A percentile compares a stretch with the other conserved stretches of the same genome.
Evolutionary conservation across 2,113 vertebrate genomes (phyloP).

Genomic region (Tricholaema leucomelas): DNA sequence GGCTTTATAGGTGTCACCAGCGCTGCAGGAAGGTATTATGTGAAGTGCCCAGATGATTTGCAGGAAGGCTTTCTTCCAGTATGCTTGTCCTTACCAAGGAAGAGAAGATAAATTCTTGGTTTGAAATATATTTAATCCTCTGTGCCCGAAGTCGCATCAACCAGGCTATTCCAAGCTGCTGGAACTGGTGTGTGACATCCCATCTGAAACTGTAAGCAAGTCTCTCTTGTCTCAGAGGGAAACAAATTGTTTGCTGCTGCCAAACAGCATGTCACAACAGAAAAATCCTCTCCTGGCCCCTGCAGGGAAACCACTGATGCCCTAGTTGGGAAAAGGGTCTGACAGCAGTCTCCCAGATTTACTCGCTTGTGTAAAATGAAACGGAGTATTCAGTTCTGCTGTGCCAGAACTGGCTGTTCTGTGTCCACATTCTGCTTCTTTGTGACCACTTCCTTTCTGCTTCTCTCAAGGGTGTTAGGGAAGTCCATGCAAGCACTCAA

Average conservation of each 20-base stretch:
- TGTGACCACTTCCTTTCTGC: neutral
- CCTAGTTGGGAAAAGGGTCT: neutral
- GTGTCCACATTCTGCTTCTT: neutral
- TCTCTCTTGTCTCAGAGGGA: neutral
- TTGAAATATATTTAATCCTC: neutral
- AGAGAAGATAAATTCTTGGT: neutral
- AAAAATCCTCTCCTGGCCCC: constrained; percentile 1
- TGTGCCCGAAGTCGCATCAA: neutral
- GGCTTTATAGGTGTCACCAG: neutral
- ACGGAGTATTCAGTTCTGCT: neutral
- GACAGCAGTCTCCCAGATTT: neutral
- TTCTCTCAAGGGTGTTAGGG: neutral
- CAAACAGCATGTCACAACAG: constrained; percentile 2
- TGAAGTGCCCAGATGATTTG: neutral
- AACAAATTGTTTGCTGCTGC: constrained; percentile 11
- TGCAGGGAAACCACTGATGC: neutral
- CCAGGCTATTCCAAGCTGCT: neutral
- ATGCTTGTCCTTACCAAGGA: neutral
- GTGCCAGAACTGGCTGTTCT: neutral
- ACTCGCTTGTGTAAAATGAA: neutral
- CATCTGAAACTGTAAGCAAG: neutral
- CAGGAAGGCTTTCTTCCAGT: neutral
- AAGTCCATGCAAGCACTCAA: neutral
- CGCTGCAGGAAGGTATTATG: neutral
- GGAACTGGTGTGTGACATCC: neutral